Percentiles rank a stretch among this genome's conserved stretches.
These are phyloP conservation scores for Ctenochaetus hawaiiensis DNA, from an alignment of 2,797 vertebrate genomes.

Conservation along the genomic window DNA sequence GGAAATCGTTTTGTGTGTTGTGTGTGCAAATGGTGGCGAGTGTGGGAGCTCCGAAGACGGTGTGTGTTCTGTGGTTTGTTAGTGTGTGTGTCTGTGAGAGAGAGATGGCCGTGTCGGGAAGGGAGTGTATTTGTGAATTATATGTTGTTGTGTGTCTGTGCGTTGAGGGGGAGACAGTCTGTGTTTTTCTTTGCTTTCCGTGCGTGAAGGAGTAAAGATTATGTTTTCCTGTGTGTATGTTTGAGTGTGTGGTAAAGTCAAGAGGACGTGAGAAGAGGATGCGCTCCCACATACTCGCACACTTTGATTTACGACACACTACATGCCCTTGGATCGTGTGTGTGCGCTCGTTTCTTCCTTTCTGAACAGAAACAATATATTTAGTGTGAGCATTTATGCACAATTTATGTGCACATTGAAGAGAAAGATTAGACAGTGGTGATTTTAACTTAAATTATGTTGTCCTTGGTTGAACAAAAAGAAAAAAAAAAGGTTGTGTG, in stretches of 20 bases:
- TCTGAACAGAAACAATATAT: conserved; percentile 24
- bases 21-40: background rate
- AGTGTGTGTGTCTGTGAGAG: conserved; percentile 5
- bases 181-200: conserved; percentile 57
- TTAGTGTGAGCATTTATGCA: conserved; percentile 1
- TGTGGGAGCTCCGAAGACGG: conserved; percentile 22
- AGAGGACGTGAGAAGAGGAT: conserved; percentile 66
- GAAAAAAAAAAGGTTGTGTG: background rate
- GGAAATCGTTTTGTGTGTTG: conserved; percentile 52
- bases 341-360: conserved; percentile 24
- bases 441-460: background rate
- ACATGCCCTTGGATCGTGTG: conserved; percentile 37
- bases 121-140: conserved; percentile 19
- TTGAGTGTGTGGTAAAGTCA: conserved; percentile 49
- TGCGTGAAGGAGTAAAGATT: conserved; percentile 36
- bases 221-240: conserved; percentile 53
- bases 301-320: conserved; percentile 63
- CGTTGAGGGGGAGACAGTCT: conserved; percentile 22
- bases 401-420: conserved; percentile 1
- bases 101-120: conserved; percentile 6
- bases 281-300: conserved; percentile 58
- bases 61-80: conserved; percentile 20
- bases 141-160: conserved; percentile 45
- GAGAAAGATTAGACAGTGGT: background rate
- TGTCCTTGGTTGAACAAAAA: no score